These are phyloP conservation scores for Pseudorhiza aurosa DNA, from an alignment of 30 jellyfish, hydroid and myxozoan species.

Conservation along the genomic window DNA sequence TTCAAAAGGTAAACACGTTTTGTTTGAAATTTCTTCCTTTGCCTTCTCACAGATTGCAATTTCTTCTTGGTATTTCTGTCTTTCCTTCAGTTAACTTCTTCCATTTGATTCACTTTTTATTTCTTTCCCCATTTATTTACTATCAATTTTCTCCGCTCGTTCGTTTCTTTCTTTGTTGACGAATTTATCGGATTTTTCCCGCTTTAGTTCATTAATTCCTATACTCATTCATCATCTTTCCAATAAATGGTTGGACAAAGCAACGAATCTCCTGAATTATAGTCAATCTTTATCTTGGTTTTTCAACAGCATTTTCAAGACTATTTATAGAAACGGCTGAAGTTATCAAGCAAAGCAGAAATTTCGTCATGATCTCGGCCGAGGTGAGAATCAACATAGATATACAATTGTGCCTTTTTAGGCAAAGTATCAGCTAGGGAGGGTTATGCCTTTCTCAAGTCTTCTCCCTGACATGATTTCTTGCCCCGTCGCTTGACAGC, in stretches of 20 bases:
- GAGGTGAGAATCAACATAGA: slow-evolving; percentile 45
- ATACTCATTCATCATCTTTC: not conserved
- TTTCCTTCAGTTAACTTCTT: not conserved
- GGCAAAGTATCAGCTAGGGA: no score
- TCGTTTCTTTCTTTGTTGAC: not conserved
- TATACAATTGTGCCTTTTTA: no score
- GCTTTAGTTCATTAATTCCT: not conserved
- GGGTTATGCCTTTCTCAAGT: no score
- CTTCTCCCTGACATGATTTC: no score
- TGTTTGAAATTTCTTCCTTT: not conserved
- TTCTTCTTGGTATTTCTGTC: not conserved
- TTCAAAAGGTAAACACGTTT: slow-evolving; percentile 57
- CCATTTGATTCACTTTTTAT: not conserved
- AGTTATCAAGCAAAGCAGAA: slow-evolving; percentile 38
- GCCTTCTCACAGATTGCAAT: not conserved
- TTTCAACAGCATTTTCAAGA: slow-evolving; percentile 61
- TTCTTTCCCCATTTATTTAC: not conserved
- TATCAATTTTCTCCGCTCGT: not conserved
- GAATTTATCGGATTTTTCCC: not conserved
- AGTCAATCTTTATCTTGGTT: not conserved
- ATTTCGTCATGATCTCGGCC: slow-evolving; percentile 86
- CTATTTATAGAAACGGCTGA: slow-evolving; percentile 70
- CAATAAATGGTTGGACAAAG: not conserved
- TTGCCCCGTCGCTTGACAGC: no score
- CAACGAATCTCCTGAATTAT: not conserved